phyloP scores from a whole-genome alignment of 2,113 vertebrate species.

The Leucosticte australis region DNA sequence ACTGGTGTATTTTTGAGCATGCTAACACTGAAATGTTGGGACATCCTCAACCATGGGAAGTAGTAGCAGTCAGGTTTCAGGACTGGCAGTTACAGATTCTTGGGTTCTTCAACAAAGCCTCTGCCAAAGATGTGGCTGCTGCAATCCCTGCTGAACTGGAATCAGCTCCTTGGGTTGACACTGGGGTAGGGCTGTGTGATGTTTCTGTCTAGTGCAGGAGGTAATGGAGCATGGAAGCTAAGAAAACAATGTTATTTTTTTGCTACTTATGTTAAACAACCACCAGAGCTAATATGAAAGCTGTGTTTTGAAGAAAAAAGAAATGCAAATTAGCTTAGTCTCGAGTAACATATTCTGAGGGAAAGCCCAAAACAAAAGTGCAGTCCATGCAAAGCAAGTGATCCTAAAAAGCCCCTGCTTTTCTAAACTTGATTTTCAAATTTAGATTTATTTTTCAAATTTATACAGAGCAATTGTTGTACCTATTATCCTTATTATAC shows the following conservation, averaged over 20 bases:
- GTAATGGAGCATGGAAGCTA: background rate
- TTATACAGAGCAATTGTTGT: background rate
- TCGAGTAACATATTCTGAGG: background rate
- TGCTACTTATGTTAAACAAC: background rate
- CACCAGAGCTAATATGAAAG: background rate
- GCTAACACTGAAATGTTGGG: background rate
- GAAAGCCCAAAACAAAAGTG: background rate
- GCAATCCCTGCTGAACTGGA: background rate
- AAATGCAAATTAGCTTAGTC: background rate
- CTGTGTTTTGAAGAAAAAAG: background rate
- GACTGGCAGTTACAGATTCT: background rate
- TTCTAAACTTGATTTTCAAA: background rate
- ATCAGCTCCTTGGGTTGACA: background rate
- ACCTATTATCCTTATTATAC: background rate
- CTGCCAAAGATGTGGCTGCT: background rate
- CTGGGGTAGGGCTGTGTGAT: background rate
- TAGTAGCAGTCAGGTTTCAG: background rate
- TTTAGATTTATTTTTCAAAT: background rate
- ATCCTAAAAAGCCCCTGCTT: background rate
- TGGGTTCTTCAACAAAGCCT: background rate
- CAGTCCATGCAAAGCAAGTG: background rate
- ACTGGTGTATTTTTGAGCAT: background rate
- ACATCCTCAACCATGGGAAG: background rate
- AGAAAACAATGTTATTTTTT: background rate
- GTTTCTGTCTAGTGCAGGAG: background rate